These are phyloP conservation scores for Chydorus sphaericus DNA, from an alignment of 2,888 invertebrate species.

Conservation along the genomic window DNA sequence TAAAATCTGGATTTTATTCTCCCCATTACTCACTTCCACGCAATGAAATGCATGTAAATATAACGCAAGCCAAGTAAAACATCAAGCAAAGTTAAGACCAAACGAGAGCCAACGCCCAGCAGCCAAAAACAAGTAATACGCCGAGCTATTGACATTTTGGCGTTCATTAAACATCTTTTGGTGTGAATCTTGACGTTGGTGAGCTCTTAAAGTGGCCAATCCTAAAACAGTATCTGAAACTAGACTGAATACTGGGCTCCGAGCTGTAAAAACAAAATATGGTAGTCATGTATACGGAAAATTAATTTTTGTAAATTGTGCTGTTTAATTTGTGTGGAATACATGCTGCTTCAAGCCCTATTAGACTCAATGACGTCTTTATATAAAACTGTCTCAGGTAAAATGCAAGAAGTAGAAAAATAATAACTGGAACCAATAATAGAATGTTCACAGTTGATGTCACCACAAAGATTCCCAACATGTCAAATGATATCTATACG, in stretches of 20 bases:
- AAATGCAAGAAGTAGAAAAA: conserved; percentile 29
- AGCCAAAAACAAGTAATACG: conserved; percentile 80
- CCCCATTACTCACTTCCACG: conserved; percentile 30
- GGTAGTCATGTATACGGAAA: too few relatives aligned
- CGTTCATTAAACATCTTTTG: conserved; percentile 28
- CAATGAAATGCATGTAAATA: conserved; percentile 65
- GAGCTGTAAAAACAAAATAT: conserved; percentile 30
- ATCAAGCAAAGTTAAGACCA: conserved; percentile 81
- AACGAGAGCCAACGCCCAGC: conserved; percentile 87
- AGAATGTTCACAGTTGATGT: conserved; percentile 31
- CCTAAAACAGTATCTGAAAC: conserved; percentile 69
- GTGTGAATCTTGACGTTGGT: conserved; percentile 28
- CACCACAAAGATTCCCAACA: conserved; percentile 33
- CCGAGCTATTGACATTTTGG: conserved; percentile 52
- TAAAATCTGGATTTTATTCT: not conserved
- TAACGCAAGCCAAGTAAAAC: conserved; percentile 68
- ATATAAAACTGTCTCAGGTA: conserved; percentile 32
- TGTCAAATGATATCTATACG: conserved; percentile 19
- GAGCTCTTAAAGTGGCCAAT: conserved; percentile 48
- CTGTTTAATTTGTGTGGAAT: conserved; percentile 19
- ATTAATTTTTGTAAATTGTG: too few relatives aligned
- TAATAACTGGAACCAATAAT: conserved; percentile 26
- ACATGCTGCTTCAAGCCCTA: conserved; percentile 35
- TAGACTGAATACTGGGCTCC: conserved; percentile 43
- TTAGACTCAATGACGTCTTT: conserved; percentile 32